A percentile compares a stretch with the other conserved stretches of the same genome.
Conservation (phyloP, 2,888 invertebrate species). For the Aromia moschata region DNA sequence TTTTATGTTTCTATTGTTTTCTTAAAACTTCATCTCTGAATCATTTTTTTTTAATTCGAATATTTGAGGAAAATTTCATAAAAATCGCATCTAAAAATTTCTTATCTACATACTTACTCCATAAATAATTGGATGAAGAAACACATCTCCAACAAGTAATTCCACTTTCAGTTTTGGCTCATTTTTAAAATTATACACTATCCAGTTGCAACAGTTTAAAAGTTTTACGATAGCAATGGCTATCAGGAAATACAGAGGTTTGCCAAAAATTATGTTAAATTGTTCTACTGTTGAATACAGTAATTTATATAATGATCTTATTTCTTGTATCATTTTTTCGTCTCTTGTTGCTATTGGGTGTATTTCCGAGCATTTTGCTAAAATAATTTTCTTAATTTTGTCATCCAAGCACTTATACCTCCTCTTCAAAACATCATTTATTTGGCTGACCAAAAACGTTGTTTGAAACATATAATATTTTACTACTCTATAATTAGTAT, state of each 20-base stretch:
- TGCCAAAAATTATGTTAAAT: conserved; percentile 10
- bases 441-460: background rate
- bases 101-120: no score
- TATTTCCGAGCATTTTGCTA: background rate
- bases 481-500: conserved; percentile 4
- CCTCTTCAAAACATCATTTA: background rate
- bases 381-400: background rate
- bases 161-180: background rate
- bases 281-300: background rate
- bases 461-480: background rate
- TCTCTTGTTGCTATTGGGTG: background rate
- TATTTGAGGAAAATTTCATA: no score
- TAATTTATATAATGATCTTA: background rate
- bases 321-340: background rate
- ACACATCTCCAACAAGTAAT: background rate
- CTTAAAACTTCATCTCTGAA: no score
- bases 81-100: no score
- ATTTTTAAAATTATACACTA: background rate
- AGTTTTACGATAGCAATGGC: background rate
- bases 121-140: background rate
- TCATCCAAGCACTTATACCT: conserved; percentile 1
- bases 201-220: conserved; percentile 5
- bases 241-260: background rate
- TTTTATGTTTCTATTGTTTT: no score
- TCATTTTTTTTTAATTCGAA: no score